Conservation (phyloP, 1,140 invertebrate species). For the Drepana arcuata region DNA sequence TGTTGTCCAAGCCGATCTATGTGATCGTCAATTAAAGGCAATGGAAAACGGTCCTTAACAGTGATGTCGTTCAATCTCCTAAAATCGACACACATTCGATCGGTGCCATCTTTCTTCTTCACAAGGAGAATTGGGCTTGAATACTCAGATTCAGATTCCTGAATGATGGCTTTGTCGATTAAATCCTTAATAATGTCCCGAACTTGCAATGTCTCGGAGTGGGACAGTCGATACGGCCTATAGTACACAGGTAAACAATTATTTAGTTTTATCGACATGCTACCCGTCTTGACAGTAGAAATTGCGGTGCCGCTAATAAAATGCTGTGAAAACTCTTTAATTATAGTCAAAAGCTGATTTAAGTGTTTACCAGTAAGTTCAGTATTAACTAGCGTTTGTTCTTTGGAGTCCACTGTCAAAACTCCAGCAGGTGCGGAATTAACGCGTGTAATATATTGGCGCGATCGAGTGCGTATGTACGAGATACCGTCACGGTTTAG, state of each 20-base stretch:
- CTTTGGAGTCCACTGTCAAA: not conserved
- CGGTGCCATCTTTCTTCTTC: slow-evolving; percentile 34
- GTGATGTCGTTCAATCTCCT: not conserved
- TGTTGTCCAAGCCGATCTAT: not conserved
- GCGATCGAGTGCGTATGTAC: slow-evolving; percentile 14
- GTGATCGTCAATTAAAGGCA: not conserved
- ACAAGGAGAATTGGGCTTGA: slow-evolving; percentile 39
- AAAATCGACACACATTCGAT: slow-evolving; percentile 1
- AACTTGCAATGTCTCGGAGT: slow-evolving; percentile 17
- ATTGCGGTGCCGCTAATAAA: slow-evolving; percentile 20
- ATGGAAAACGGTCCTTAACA: not conserved
- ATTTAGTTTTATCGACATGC: slow-evolving; percentile 15
- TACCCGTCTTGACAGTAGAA: slow-evolving; percentile 15
- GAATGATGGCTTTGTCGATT: slow-evolving; percentile 21
- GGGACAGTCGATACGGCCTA: slow-evolving; percentile 17
- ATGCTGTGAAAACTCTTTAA: slow-evolving; percentile 10
- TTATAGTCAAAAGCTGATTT: not conserved
- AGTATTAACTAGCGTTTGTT: slow-evolving; percentile 2
- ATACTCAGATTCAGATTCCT: slow-evolving; percentile 28
- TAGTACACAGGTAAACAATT: slow-evolving; percentile 12
- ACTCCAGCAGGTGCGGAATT: too few species aligned
- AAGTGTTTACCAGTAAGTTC: slow-evolving; percentile 1
- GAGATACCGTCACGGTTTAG: slow-evolving; percentile 17
- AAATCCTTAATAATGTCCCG: slow-evolving; percentile 21
- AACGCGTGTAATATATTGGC: slow-evolving; percentile 2